Base-by-base conservation (phyloP, 1,140 invertebrate species). In the Rhagoletis pomonella region DNA sequence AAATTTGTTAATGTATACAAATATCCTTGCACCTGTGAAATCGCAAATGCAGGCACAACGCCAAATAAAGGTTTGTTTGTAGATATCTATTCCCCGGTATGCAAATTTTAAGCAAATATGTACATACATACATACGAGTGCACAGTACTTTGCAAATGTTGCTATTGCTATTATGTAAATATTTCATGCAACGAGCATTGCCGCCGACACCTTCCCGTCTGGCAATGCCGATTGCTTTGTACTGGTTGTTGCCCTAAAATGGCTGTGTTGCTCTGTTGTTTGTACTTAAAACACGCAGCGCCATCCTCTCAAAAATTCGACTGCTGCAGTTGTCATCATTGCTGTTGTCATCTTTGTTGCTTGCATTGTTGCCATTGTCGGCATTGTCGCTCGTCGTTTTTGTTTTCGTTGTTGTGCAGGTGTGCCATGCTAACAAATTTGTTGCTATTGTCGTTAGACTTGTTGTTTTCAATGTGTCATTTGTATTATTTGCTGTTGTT, bases 361-460 rank as follows among this genome's bases (percentile, higher is more conserved):
- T 62, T 62, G 60, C 60, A n/a, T n/a, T 17, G 10, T n/a, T n/a
- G n/a, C n/a, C n/a, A n/a, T n/a, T 73, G 69, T 73, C 44, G 29
- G 44, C 5, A 1, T 12, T 73, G 69, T 47, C n/a, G n/a, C n/a
- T n/a, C n/a, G n/a, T n/a, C 47, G 39, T 42, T 44, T 5, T 42
- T 42, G n/a, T 55, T 81, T 50, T 85, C 62, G 84, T 85, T 29
- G 58, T 85, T 85, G 17, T 62, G 19, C 59, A 85, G 59, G 84
- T 85, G 55, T 42, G 58, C 58, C n/a, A 59, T 85, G 84, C 84
- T 85, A 44, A 60, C 84, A 85, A 60, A 60, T 39, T 62, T 85
- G 55, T 85, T 85, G 84, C 39, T 85, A 85, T 85, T 85, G 73
- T 81, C 73, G 19, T 81, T 81, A 81, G 14, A 81, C 73, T 81